phyloP scores from a whole-genome alignment of 2,797 vertebrate genomes.

The Parauchenoglanis punctatus region DNA sequence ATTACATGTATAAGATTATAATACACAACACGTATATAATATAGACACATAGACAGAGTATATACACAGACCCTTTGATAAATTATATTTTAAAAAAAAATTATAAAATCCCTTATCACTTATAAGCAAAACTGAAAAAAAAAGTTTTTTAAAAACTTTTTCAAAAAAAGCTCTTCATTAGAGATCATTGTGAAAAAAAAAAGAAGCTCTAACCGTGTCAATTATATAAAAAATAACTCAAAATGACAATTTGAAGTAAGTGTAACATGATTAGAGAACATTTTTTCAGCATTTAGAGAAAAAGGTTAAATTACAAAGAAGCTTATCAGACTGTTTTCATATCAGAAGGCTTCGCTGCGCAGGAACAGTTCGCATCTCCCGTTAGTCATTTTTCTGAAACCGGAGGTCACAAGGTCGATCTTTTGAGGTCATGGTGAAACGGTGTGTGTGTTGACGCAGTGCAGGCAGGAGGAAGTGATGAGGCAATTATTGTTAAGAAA shows the following conservation, averaged over 20 bases:
- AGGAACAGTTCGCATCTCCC: slow-evolving; percentile 13
- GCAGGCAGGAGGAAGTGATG: slow-evolving; percentile 59
- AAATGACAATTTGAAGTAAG: not conserved
- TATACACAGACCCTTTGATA: too few species aligned
- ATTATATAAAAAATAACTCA: not conserved
- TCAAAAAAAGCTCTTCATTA: not conserved
- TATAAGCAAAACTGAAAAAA: not conserved
- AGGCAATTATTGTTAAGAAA: slow-evolving; percentile 51
- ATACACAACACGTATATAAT: not conserved
- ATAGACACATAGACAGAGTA: not conserved
- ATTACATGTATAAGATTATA: not conserved
- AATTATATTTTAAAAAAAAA: too few species aligned
- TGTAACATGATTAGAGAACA: not conserved
- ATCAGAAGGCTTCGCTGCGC: not conserved
- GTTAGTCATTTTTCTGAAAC: slow-evolving; percentile 46
- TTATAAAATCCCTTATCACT: not conserved
- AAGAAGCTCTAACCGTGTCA: not conserved
- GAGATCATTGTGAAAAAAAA: too few species aligned
- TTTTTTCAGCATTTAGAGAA: not conserved
- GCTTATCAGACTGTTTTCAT: not conserved
- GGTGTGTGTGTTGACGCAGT: slow-evolving; percentile 67
- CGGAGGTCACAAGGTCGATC: slow-evolving; percentile 22
- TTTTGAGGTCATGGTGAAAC: slow-evolving; percentile 60
- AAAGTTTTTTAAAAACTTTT: too few species aligned
- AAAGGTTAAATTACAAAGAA: not conserved